Conservation (phyloP, 2,888 invertebrate species). For the Nomada ferruginata region DNA sequence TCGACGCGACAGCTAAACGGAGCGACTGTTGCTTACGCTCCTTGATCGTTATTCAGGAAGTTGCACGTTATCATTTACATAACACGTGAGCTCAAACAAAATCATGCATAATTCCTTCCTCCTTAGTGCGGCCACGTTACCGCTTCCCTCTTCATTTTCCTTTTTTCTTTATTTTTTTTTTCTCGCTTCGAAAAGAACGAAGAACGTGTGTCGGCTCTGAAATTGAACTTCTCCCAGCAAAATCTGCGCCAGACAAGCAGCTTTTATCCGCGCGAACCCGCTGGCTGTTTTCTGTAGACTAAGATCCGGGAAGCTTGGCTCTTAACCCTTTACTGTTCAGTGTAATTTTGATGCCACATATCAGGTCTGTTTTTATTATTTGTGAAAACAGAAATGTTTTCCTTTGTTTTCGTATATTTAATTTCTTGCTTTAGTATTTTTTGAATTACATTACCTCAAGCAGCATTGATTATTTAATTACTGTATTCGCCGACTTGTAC, state of each 20-base stretch:
- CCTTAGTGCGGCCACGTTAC: conserved; percentile 58
- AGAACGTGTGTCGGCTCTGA: conserved; percentile 12
- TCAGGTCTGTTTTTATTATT: too few species aligned
- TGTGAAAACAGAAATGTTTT: too few species aligned
- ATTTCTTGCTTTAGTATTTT: too few species aligned
- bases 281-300: neutral
- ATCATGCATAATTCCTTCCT: conserved; percentile 65
- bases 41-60: conserved; percentile 71
- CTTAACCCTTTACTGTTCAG: neutral
- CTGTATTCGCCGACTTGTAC: too few species aligned
- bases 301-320: neutral
- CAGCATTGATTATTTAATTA: too few species aligned
- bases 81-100: conserved; percentile 63
- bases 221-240: neutral
- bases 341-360: too few species aligned
- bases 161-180: conserved; percentile 7
- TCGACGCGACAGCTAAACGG: conserved; percentile 36
- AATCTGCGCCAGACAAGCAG: neutral
- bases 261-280: conserved; percentile 3
- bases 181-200: conserved; percentile 8
- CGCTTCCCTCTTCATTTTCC: conserved; percentile 31
- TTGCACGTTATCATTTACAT: conserved; percentile 71
- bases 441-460: too few species aligned
- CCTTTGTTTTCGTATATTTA: too few species aligned
- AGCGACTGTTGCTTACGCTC: conserved; percentile 56